Conservation (phyloP, 2,888 invertebrate species). For the Rhyacophila evoluta region DNA sequence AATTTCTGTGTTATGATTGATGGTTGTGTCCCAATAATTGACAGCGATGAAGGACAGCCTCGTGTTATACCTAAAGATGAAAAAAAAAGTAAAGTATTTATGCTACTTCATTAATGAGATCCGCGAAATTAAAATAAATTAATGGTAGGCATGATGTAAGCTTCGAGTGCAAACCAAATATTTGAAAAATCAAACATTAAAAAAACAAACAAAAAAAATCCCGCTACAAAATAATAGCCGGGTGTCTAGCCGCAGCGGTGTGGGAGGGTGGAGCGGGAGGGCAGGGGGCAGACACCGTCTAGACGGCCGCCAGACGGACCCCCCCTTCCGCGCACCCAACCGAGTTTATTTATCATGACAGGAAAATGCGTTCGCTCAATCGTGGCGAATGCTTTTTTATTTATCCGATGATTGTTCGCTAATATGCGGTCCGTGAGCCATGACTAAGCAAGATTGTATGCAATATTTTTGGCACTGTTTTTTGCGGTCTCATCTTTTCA, state of each 20-base stretch:
- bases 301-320: constrained; percentile 45
- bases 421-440: background rate
- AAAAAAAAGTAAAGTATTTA: too few relatives aligned
- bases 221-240: constrained; percentile 18
- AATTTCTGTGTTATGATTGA: too few relatives aligned
- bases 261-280: constrained; percentile 7
- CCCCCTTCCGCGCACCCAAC: constrained; percentile 34
- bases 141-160: background rate
- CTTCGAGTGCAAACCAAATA: constrained; percentile 3
- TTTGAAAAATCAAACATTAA: constrained; percentile 18
- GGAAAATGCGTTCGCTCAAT: constrained; percentile 22
- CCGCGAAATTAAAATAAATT: background rate
- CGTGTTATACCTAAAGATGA: too few relatives aligned
- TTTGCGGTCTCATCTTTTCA: background rate
- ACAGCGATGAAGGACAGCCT: too few relatives aligned
- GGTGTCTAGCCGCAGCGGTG: constrained; percentile 27
- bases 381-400: constrained; percentile 1
- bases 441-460: background rate
- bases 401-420: constrained; percentile 1
- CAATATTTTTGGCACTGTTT: background rate
- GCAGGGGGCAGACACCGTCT: constrained; percentile 39
- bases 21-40: too few relatives aligned
- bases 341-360: constrained; percentile 25
- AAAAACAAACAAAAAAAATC: constrained; percentile 21
- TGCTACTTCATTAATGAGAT: too few relatives aligned